Conservation (phyloP, 2,888 invertebrate genomes). For the Agonopterix alstromeriana region DNA sequence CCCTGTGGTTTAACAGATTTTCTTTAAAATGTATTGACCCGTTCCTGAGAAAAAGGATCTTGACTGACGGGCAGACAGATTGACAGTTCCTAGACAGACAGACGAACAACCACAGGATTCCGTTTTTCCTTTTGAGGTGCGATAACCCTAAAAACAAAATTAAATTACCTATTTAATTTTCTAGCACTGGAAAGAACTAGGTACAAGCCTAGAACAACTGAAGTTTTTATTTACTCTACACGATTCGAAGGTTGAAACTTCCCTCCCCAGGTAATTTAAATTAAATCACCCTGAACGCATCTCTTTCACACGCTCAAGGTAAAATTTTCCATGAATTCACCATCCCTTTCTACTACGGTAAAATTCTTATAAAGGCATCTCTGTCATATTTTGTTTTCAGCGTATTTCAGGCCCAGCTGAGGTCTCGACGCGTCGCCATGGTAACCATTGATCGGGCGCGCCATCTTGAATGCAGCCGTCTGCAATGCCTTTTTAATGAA, state of each 20-base stretch:
- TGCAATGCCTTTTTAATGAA: slow-evolving; percentile 40
- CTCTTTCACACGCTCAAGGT: slow-evolving; percentile 18
- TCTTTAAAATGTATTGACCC: too few species aligned
- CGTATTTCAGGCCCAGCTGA: slow-evolving; percentile 50
- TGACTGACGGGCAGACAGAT: too few species aligned
- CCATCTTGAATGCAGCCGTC: slow-evolving; percentile 69
- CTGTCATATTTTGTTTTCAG: slow-evolving; percentile 45
- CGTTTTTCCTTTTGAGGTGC: neutral
- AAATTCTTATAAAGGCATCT: slow-evolving; percentile 19
- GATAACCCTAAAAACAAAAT: neutral
- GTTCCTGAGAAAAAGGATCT: too few species aligned
- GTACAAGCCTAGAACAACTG: too few species aligned
- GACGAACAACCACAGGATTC: neutral
- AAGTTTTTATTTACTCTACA: too few species aligned
- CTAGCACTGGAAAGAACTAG: too few species aligned
- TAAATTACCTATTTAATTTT: too few species aligned
- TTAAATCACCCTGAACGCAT: slow-evolving; percentile 21
- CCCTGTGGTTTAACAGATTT: too few species aligned
- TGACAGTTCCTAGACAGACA: too few species aligned
- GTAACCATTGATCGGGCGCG: slow-evolving; percentile 65
- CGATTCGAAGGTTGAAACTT: too few species aligned
- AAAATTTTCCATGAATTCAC: slow-evolving; percentile 2
- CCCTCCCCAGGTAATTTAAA: slow-evolving; percentile 4
- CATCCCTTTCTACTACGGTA: slow-evolving; percentile 23
- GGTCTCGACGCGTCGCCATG: slow-evolving; percentile 61